These are phyloP conservation scores for Morelia viridis DNA, from an alignment of 2,797 vertebrate genomes.

Conservation along the genomic window DNA sequence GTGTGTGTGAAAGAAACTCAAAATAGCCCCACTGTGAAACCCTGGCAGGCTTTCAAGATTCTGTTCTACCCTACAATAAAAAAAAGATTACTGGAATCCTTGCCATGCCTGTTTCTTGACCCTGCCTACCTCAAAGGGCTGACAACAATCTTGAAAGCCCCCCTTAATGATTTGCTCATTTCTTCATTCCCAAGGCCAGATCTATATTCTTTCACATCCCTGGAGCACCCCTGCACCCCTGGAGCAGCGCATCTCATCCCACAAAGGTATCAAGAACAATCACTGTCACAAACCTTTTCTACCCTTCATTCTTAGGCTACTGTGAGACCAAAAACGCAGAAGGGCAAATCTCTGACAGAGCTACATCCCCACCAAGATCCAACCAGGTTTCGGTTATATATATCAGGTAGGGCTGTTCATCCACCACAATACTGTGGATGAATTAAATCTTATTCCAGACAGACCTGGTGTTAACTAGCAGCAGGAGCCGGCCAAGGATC, in stretches of 20 bases:
- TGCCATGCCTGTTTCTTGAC: not conserved
- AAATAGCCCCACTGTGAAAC: not conserved
- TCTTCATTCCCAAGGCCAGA: not conserved
- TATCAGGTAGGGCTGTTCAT: not conserved
- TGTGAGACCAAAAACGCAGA: not conserved
- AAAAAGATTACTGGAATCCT: not conserved
- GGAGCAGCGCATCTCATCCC: not conserved
- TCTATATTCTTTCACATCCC: not conserved
- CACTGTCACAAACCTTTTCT: not conserved
- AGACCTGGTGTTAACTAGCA: not conserved
- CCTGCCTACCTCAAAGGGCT: not conserved
- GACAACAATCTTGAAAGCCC: not conserved
- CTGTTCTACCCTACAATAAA: not conserved
- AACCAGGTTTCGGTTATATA: not conserved
- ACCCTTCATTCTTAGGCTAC: not conserved
- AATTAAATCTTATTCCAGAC: not conserved
- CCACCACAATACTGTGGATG: not conserved
- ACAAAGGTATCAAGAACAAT: not conserved
- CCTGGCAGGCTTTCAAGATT: not conserved
- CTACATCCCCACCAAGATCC: not conserved
- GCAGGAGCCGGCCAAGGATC: not conserved
- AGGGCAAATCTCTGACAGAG: not conserved
- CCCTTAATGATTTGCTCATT: not conserved
- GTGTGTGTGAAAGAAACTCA: not conserved
- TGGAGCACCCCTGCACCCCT: not conserved